A percentile compares a stretch with the other conserved stretches of the same genome.
Evolutionary conservation across 1,140 invertebrate genomes (phyloP).

Genomic region (Lordiphosa stackelbergi): DNA sequence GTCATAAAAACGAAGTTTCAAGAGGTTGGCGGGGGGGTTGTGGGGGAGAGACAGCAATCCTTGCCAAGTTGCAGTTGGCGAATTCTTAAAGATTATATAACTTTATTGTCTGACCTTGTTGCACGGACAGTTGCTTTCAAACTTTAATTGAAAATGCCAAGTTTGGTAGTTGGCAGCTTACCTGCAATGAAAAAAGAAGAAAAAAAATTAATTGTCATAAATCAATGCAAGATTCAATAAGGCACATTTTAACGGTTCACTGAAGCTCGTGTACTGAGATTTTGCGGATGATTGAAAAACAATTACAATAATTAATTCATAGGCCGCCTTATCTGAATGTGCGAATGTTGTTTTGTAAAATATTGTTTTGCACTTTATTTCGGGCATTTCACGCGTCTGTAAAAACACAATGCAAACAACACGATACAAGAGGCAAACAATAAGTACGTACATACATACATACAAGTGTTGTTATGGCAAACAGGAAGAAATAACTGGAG

Average conservation of each 20-base stretch:
- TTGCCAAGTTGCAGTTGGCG: conserved; percentile 4
- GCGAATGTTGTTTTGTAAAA: conserved; percentile 26
- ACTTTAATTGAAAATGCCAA: too few relatives aligned
- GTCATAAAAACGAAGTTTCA: conserved; percentile 36
- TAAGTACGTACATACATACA: not conserved
- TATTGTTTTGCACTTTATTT: conserved; percentile 22
- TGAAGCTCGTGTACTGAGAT: not conserved
- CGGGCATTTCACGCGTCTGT: conserved; percentile 20
- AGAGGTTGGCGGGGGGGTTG: conserved; percentile 11
- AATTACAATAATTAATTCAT: conserved; percentile 40
- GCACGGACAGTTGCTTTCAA: too few relatives aligned
- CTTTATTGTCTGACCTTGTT: conserved; percentile 45
- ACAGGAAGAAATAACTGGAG: too few relatives aligned
- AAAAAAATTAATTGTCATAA: conserved; percentile 1
- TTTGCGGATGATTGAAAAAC: not conserved
- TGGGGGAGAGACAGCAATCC: conserved; percentile 18
- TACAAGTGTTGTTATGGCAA: not conserved
- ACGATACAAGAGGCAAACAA: conserved; percentile 23
- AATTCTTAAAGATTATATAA: conserved; percentile 42
- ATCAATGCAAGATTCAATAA: not conserved
- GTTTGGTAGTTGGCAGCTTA: conserved; percentile 24
- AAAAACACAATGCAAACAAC: conserved; percentile 25
- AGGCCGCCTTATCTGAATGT: conserved; percentile 3
- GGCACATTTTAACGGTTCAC: not conserved
- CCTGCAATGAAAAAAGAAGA: conserved; percentile 32